Evolutionary conservation across 2,888 invertebrate genomes (phyloP), one percentile per base, ranked within the genome.

Genomic region (Agrotis ipsilon): DNA sequence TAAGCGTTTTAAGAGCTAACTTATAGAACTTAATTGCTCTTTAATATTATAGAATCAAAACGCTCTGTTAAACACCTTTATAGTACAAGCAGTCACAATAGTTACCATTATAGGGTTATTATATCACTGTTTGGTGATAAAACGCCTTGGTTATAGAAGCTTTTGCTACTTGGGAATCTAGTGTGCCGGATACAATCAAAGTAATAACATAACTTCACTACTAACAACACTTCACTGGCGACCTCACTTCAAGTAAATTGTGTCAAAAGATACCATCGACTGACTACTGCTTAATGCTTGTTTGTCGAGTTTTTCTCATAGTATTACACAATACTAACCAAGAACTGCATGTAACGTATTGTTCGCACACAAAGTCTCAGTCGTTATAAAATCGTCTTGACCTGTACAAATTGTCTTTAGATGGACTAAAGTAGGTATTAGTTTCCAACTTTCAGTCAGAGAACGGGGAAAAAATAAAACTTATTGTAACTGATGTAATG

Each of bases 351-450:
- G 61, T 67, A 72, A 78, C 14, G 27, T 67, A 81, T 84, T 82
- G 82, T 84, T 68, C 19, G 19, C 51, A 62, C 13, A 68, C 75
- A 68, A 72, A 68, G n/a, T 83, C 84, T 2, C 84, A 81, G 72
- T 67, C 63, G 49, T 58, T 61, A 58, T 55, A 55, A 39, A 39
- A 76, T 24, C 43, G 9, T 70, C 62, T 67, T 78, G 75, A 72
- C 75, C 84, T 68, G 63, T 18, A 27, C 68, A 58, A 57, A 67
- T 68, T 69, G n/a, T 62, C 16, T 67, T 51, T 57, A 4, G 59
- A 72, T 70, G 65, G 51, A 62, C 49, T 66, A 6, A 3, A 45
- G n/a, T n/a, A n/a, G n/a, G 24, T 63, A 54, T 63, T 16, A 49
- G 52, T 54, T 21, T 64, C 16, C 9, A 13, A 13, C 16, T 24